phyloP scores from a whole-genome alignment of 2,797 vertebrate species.

The Sebastolobus alascanus region DNA sequence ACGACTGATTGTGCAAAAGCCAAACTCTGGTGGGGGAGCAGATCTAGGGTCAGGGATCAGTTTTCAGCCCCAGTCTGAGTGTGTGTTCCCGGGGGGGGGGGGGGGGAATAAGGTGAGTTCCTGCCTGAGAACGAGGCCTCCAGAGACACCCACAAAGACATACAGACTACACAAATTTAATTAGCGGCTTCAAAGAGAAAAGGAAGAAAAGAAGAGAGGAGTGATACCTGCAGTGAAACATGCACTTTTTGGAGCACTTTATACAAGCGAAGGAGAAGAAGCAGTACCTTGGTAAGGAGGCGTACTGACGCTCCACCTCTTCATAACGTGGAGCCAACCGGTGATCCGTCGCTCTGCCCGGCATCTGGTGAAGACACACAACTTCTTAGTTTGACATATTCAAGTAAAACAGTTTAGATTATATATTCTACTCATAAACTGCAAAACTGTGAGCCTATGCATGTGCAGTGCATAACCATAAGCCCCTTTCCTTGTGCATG shows the following conservation, averaged over 20 bases:
- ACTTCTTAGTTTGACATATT: conserved; percentile 14
- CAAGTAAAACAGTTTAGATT: neutral
- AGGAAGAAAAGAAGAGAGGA: neutral
- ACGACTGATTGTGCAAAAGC: neutral
- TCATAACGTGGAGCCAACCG: conserved; percentile 87
- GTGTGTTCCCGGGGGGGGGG: conserved; percentile 49
- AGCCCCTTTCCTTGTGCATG: conserved; percentile 8
- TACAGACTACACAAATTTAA: conserved; percentile 40
- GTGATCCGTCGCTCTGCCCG: conserved; percentile 88
- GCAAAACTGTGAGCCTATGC: conserved; percentile 11
- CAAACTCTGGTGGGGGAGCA: conserved; percentile 24
- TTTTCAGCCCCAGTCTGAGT: conserved; percentile 54
- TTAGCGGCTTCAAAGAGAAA: conserved; percentile 39
- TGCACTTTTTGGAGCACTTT: neutral
- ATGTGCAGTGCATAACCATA: neutral
- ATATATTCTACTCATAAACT: neutral
- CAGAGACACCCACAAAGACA: conserved; percentile 41
- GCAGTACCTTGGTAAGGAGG: conserved; percentile 92
- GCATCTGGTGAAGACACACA: conserved; percentile 85
- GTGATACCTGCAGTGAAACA: neutral
- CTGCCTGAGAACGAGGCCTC: conserved; percentile 40
- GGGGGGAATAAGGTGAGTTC: conserved; percentile 54
- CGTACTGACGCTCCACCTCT: conserved; percentile 92
- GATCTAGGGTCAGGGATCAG: conserved; percentile 36
- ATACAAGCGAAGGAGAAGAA: neutral